Evolutionary conservation across 1,140 invertebrate genomes (phyloP), one percentile per base, ranked within the genome.

Genomic region (Drosophila takahashii): DNA sequence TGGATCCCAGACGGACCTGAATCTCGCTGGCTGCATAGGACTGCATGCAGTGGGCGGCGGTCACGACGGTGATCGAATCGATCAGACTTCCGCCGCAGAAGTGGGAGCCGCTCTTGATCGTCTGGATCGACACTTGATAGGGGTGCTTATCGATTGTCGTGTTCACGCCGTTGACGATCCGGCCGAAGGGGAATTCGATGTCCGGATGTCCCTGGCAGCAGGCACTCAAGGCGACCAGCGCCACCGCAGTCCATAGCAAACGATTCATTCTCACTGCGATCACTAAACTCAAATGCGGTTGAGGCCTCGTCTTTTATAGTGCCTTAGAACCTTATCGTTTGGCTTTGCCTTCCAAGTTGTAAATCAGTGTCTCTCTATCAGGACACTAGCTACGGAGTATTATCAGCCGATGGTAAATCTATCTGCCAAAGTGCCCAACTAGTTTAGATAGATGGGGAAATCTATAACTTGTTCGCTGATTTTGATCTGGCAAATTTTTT

Each of bases 11-110:
- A n/a, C 90, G 90, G 0, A 92, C 62, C 34, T 79, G 70, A 1
- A 92, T 27, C 47, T 78, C 41, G 15, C 3, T 29, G 3, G 81
- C 65, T 3, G 32, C 27, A 36, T 77, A 65, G 0, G 51, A 57
- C 22, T 90, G 87, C 84, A 91, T 60, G 64, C 95, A 95, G 77
- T 95, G 95, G 52, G 94, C 95, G 32, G 95, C 94, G n/a, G 94
- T 94, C 18, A 95, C 47, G 36, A 94, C 80, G 62, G 87, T 93
- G 1, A 81, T 73, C 11, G 37, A n/a, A 9, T 15, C 13, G 81
- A 95, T 92, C 58, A 95, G 91, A 18, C 93, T 93, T 10, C 94
- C 95, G n/a, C 95, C 95, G 70, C 95, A 95, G 56, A 75, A 81
- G 64, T 93, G 93, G 18, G 72, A 77, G 41, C 87, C 81, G 41